A percentile compares a stretch with the other conserved stretches of the same genome.
These are phyloP conservation scores for Dromiciops gliroides DNA, from an alignment of 2,113 vertebrate species.

Conservation along the genomic window DNA sequence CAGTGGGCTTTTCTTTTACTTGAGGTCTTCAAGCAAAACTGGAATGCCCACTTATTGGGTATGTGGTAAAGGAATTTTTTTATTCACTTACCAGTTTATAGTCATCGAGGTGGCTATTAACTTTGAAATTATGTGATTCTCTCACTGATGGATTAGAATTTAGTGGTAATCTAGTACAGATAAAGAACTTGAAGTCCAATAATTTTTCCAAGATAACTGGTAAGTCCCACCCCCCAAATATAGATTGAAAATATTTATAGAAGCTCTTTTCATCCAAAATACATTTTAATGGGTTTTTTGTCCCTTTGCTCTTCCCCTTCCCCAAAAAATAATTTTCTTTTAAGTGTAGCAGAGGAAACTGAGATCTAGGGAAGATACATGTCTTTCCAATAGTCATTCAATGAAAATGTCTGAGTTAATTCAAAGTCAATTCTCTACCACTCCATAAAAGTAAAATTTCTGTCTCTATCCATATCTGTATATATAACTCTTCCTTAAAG, in stretches of 20 bases:
- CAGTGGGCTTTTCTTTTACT: not conserved
- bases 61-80: not conserved
- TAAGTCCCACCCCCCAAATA: not conserved
- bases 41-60: not conserved
- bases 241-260: not conserved
- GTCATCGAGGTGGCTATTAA: not conserved
- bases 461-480: not conserved
- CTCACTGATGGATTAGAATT: not conserved
- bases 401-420: not conserved
- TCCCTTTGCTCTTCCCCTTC: not conserved
- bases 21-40: not conserved
- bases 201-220: not conserved
- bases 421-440: not conserved
- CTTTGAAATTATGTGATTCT: not conserved
- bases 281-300: not conserved
- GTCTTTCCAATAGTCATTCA: not conserved
- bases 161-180: not conserved
- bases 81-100: not conserved
- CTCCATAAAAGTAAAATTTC: not conserved
- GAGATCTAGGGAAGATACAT: not conserved
- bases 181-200: not conserved
- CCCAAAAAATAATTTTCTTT: too few relatives aligned
- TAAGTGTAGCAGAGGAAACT: not conserved
- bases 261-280: not conserved
- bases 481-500: not conserved